A percentile compares a stretch with the other conserved stretches of the same genome.
Conservation (phyloP, 2,113 vertebrate genomes). For the Lipophrys pholis region DNA sequence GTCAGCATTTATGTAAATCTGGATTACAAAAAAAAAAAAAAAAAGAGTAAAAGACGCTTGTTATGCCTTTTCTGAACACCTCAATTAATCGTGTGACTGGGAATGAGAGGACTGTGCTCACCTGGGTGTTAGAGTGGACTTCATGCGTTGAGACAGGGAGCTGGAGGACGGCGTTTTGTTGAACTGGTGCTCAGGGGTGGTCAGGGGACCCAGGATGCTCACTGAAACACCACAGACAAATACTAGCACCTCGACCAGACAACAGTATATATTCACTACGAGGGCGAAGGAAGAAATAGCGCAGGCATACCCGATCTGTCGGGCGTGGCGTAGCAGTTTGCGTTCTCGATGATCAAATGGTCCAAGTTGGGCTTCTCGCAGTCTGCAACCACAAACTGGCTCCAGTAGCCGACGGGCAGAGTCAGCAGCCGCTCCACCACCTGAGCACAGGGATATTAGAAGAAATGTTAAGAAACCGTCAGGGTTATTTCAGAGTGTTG, state of each 20-base stretch:
- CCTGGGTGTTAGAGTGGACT: constrained; percentile 91
- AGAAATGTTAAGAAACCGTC: background rate
- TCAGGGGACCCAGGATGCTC: constrained; percentile 93
- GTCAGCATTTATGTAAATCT: background rate
- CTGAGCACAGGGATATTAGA: constrained; percentile 70
- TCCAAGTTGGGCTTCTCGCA: constrained; percentile 84
- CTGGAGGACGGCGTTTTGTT: constrained; percentile 93
- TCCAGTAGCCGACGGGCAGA: constrained; percentile 92
- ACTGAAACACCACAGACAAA: constrained; percentile 77
- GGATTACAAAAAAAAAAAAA: background rate
- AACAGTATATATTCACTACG: constrained; percentile 6
- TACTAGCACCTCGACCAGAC: background rate
- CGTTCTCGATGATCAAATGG: constrained; percentile 90
- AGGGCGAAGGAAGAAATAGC: too few relatives aligned
- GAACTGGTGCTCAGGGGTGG: constrained; percentile 94
- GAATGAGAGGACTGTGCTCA: constrained; percentile 67
- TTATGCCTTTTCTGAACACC: too few relatives aligned
- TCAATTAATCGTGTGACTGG: background rate
- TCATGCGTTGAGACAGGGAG: constrained; percentile 92
- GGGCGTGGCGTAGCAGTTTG: constrained; percentile 90
- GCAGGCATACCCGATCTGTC: constrained; percentile 85
- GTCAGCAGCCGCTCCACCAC: constrained; percentile 91
- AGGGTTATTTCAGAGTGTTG: constrained; percentile 45
- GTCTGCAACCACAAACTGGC: constrained; percentile 89
- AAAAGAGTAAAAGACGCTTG: too few relatives aligned